Percentiles rank a stretch among this genome's conserved stretches.
Evolutionary conservation across 2,888 invertebrate species (phyloP).

Genomic region (Sabellastarte sp.): DNA sequence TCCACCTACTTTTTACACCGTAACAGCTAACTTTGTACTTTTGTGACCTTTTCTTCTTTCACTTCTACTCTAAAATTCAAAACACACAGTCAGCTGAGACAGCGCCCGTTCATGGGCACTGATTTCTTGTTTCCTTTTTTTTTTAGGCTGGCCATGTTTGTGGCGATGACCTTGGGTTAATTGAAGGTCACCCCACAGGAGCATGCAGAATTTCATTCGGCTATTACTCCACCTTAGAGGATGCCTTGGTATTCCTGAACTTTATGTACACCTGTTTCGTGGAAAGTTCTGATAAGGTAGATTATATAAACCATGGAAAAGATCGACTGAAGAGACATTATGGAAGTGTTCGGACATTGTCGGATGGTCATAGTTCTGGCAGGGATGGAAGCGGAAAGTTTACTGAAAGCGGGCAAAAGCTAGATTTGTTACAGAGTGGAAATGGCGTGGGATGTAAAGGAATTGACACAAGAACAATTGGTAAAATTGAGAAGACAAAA

Average conservation of each 20-base stretch:
- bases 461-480: too few species aligned
- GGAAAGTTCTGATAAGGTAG: constrained; percentile 16
- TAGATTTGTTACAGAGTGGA: background rate
- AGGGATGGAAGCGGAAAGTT: background rate
- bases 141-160: constrained; percentile 76
- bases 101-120: too few species aligned
- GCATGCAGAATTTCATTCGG: constrained; percentile 90
- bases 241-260: constrained; percentile 71
- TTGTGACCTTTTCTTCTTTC: too few species aligned
- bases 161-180: constrained; percentile 82
- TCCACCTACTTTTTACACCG: too few species aligned
- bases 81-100: too few species aligned
- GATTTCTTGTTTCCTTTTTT: too few species aligned
- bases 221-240: constrained; percentile 76
- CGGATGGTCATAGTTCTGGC: background rate
- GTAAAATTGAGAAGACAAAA: too few species aligned
- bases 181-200: constrained; percentile 86
- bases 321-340: background rate
- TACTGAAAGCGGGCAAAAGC: background rate
- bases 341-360: background rate
- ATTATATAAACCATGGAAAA: background rate
- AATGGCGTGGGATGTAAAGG: background rate
- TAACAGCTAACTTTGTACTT: too few species aligned
- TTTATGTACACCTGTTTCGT: constrained; percentile 77
- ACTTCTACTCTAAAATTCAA: too few species aligned